Evolutionary conservation across 2,797 vertebrate genomes (phyloP).

Genomic region (Dromococcyx pavoninus): DNA sequence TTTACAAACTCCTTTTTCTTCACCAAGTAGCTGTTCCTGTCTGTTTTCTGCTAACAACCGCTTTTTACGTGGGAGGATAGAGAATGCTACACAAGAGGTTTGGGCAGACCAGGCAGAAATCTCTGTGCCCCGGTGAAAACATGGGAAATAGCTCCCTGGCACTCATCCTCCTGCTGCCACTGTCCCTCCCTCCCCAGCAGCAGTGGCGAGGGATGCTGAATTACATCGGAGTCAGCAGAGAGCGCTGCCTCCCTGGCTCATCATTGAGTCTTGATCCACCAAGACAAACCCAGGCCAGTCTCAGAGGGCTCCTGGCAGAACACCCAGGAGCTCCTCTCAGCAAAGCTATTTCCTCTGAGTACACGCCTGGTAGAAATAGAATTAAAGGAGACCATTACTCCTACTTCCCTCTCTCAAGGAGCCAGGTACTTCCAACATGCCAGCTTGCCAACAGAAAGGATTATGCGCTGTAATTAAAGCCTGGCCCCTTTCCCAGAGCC

Average conservation of each 20-base stretch:
- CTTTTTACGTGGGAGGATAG: background rate
- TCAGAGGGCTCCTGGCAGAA: background rate
- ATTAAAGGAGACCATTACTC: background rate
- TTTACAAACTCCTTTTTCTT: background rate
- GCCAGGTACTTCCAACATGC: background rate
- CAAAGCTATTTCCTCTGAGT: background rate
- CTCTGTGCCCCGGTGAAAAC: background rate
- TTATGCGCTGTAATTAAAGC: background rate
- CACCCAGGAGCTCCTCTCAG: background rate
- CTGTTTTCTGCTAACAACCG: background rate
- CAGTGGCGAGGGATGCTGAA: background rate
- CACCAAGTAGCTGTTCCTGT: rapidly evolving
- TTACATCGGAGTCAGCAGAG: rapidly evolving
- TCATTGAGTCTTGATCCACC: background rate
- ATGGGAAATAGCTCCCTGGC: background rate
- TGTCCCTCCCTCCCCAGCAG: background rate
- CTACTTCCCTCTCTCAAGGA: background rate
- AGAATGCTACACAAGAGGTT: rapidly evolving
- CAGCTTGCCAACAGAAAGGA: background rate
- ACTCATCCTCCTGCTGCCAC: background rate
- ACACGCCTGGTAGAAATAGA: background rate
- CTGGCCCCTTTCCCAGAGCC: background rate
- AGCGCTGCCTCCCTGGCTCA: background rate
- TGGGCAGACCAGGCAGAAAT: background rate
- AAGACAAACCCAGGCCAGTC: background rate